Conservation (phyloP, 2,113 vertebrate species). For the Platanista minor region DNA sequence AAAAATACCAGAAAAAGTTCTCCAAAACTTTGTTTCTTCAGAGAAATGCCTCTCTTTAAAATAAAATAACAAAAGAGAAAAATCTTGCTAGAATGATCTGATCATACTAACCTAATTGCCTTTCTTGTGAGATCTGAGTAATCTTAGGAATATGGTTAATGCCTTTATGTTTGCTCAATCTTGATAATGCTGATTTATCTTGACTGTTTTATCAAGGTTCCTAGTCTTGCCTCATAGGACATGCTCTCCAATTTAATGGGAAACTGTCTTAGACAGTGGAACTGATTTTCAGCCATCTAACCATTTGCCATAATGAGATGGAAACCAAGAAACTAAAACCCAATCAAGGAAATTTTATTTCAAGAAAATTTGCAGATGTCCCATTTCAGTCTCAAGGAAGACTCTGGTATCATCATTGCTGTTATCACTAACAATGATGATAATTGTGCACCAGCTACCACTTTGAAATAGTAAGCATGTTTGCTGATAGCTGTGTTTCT, state of each 20-base stretch:
- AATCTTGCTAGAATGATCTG: not conserved
- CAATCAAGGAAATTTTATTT: not conserved
- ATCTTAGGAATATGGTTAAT: not conserved
- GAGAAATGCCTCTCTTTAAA: not conserved
- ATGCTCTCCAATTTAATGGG: not conserved
- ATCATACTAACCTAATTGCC: not conserved
- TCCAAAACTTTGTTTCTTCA: not conserved
- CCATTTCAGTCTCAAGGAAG: not conserved
- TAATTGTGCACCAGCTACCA: not conserved
- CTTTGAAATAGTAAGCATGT: not conserved
- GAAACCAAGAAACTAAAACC: not conserved
- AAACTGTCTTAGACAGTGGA: not conserved
- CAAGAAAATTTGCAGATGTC: not conserved
- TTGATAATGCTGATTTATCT: not conserved
- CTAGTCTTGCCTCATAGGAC: not conserved
- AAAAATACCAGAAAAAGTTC: not conserved
- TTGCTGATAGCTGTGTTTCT: not conserved
- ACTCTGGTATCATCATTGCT: not conserved
- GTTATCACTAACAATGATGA: not conserved
- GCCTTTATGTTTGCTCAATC: not conserved
- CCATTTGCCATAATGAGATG: not conserved
- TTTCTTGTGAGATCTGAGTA: not conserved
- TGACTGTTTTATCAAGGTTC: not conserved
- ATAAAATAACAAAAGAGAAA: not conserved
- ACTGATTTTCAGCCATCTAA: not conserved